A percentile compares a stretch with the other conserved stretches of the same genome.
Conservation (phyloP, 2,888 invertebrate species). For the Polymixis lichenea region DNA sequence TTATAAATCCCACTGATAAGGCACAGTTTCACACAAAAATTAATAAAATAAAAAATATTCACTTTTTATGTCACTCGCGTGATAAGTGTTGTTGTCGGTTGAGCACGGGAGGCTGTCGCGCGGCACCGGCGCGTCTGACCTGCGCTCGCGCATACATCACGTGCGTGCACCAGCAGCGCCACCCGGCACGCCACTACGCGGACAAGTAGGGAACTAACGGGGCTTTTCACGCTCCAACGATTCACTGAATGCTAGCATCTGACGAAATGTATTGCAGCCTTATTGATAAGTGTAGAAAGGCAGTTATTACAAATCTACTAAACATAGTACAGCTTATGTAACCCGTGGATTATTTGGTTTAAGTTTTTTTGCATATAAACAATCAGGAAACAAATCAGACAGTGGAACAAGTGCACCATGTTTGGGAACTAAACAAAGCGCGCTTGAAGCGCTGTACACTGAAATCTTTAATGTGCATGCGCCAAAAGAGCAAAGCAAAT, state of each 20-base stretch:
- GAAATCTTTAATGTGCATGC: conserved; percentile 47
- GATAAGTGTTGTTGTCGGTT: conserved; percentile 74
- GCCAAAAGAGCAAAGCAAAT: conserved; percentile 43
- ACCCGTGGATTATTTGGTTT: conserved; percentile 25
- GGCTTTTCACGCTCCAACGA: conserved; percentile 82
- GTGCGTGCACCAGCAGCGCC: conserved; percentile 84
- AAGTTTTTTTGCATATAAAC: conserved; percentile 22
- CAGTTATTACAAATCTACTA: conserved; percentile 56
- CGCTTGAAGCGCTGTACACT: conserved; percentile 18
- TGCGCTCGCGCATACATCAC: conserved; percentile 87
- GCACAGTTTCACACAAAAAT: conserved; percentile 69
- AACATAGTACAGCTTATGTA: conserved; percentile 46
- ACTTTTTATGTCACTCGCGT: conserved; percentile 83
- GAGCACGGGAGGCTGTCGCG: conserved; percentile 88
- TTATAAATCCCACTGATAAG: conserved; percentile 64
- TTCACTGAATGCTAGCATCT: conserved; percentile 73
- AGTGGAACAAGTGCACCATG: conserved; percentile 35
- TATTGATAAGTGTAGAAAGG: conserved; percentile 58
- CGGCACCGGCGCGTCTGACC: conserved; percentile 83
- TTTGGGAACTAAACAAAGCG: conserved; percentile 48
- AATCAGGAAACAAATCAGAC: conserved; percentile 40
- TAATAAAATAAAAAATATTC: conserved; percentile 67
- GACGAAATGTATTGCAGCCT: conserved; percentile 64
- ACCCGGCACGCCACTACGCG: conserved; percentile 77
- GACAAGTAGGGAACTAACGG: conserved; percentile 81